Evolutionary conservation across 2,888 invertebrate genomes (phyloP).

Genomic region (Tryphoninae sp.): DNA sequence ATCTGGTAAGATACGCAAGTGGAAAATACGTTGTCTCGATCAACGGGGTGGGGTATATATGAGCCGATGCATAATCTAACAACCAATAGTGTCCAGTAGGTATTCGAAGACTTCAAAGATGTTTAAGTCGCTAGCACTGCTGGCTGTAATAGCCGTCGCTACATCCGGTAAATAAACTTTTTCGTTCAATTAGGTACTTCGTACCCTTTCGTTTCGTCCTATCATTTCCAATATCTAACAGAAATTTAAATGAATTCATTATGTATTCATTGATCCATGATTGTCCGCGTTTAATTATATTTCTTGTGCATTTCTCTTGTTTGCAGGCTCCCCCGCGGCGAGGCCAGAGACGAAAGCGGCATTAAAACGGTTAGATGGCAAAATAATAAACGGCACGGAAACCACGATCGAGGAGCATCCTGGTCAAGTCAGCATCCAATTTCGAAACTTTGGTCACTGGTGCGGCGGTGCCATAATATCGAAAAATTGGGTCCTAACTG

Average conservation of each 20-base stretch:
- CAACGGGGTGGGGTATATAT: slow-evolving; percentile 1
- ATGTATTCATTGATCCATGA: too few relatives aligned
- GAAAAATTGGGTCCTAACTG: slow-evolving; percentile 82
- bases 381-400: slow-evolving; percentile 65
- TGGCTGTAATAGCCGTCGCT: neutral
- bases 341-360: too few relatives aligned
- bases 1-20: neutral
- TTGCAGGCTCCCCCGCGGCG: too few relatives aligned
- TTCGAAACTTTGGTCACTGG: slow-evolving; percentile 78
- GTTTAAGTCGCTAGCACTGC: slow-evolving; percentile 18
- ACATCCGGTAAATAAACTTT: neutral
- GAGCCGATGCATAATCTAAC: neutral
- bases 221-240: too few relatives aligned
- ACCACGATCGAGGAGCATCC: slow-evolving; percentile 82
- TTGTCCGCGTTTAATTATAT: too few relatives aligned
- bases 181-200: neutral
- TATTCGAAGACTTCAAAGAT: neutral
- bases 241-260: too few relatives aligned
- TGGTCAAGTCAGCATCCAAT: slow-evolving; percentile 77
- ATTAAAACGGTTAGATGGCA: neutral
- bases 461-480: slow-evolving; percentile 84
- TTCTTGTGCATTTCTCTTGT: too few relatives aligned
- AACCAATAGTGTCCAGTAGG: neutral
- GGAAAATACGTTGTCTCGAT: neutral
- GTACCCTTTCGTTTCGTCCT: too few relatives aligned